Evolutionary conservation across 2,888 invertebrate species (phyloP).

Genomic region (Sarcophaga caerulescens): DNA sequence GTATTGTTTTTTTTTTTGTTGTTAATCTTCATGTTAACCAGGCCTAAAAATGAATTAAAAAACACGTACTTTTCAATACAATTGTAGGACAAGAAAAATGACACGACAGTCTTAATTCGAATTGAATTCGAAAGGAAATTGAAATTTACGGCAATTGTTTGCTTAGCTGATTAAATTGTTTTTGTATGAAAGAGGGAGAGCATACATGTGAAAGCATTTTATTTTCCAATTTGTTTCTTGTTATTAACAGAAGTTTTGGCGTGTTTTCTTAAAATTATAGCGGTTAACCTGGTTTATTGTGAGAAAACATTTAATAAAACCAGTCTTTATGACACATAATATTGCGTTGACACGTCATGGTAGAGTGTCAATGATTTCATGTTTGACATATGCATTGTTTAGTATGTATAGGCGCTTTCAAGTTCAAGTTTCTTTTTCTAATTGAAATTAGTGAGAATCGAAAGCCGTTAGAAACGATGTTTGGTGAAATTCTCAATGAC

Average conservation of each 20-base stretch:
- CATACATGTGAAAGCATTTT: not conserved
- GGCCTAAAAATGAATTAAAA: not conserved
- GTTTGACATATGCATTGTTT: not conserved
- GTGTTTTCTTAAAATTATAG: slow-evolving; percentile 27
- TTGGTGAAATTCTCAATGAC: too few species aligned
- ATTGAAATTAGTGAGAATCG: too few species aligned
- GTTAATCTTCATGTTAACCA: not conserved
- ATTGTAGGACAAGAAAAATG: not conserved
- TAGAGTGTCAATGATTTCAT: slow-evolving; percentile 14
- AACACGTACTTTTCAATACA: not conserved
- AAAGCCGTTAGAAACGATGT: too few species aligned
- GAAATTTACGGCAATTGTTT: slow-evolving; percentile 8
- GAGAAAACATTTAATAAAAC: not conserved
- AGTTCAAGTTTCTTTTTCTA: too few species aligned
- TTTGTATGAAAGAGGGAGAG: not conserved
- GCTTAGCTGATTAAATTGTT: slow-evolving; percentile 1
- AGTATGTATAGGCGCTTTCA: too few species aligned
- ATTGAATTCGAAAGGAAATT: not conserved
- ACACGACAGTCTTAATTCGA: not conserved
- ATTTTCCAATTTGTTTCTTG: not conserved
- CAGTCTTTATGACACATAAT: not conserved
- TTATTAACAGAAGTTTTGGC: not conserved
- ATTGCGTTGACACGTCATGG: not conserved
- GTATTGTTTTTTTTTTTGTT: not conserved
- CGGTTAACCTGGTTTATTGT: slow-evolving; percentile 55